Percentiles rank a stretch among this genome's conserved stretches.
Conservation (phyloP, 37 sponge, comb jelly and placozoan genomes). For the Mnemiopsis leidyi region DNA sequence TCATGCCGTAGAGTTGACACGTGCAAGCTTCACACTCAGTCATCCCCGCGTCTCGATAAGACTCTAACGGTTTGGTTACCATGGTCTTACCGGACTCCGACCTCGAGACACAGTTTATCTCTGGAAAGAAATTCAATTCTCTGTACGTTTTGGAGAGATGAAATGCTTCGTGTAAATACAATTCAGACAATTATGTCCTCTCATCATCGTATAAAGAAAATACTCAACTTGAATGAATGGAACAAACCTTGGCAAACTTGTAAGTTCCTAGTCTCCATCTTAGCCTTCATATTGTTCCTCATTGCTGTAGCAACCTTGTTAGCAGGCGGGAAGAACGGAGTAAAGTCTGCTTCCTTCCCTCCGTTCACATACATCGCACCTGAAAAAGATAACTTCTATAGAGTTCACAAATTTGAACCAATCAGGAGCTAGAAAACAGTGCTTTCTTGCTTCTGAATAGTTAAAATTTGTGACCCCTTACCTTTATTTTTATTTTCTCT, state of each 20-base stretch:
- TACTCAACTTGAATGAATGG: too few relatives aligned
- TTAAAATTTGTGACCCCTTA: too few relatives aligned
- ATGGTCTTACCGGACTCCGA: background rate
- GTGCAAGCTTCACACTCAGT: background rate
- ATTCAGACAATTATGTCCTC: too few relatives aligned
- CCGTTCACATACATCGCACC: constrained; percentile 49
- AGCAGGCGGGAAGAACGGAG: background rate
- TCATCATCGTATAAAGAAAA: too few relatives aligned
- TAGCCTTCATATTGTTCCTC: constrained; percentile 35
- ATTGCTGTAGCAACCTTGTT: constrained; percentile 45
- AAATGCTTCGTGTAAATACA: too few relatives aligned
- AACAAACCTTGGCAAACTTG: constrained; percentile 41
- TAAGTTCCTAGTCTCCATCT: background rate
- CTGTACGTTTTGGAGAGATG: too few relatives aligned
- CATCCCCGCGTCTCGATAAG: background rate
- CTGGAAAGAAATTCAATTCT: too few relatives aligned
- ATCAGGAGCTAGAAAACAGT: too few relatives aligned
- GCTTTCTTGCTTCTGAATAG: too few relatives aligned
- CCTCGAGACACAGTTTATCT: constrained; percentile 7
- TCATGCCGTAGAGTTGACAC: constrained; percentile 25
- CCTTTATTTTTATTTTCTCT: too few relatives aligned
- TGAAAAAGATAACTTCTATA: background rate
- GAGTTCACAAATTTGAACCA: background rate
- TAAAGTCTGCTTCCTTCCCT: background rate
- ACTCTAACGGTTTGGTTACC: background rate